Evolutionary conservation across 2,113 vertebrate species (phyloP).

Genomic region (Phycodurus eques): DNA sequence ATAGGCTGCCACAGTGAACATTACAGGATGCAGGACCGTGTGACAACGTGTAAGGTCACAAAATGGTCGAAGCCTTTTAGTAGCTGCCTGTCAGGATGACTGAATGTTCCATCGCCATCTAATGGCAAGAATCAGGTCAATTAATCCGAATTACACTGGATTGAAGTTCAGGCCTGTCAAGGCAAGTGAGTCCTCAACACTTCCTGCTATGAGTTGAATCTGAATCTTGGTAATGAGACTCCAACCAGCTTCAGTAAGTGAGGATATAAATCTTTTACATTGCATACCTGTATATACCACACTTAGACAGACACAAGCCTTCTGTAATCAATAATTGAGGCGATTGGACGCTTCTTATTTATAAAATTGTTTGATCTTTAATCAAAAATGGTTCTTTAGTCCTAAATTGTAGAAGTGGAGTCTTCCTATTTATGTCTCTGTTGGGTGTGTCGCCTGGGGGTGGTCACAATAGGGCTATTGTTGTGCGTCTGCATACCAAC

Average conservation of each 20-base stretch:
- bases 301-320: too few relatives aligned
- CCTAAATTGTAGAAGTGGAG: not conserved
- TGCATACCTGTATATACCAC: too few relatives aligned
- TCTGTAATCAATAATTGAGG: too few relatives aligned
- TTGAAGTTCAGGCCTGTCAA: not conserved
- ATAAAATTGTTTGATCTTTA: not conserved
- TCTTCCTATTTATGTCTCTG: not conserved
- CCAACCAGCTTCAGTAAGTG: too few relatives aligned
- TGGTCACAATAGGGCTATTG: not conserved
- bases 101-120: conserved; percentile 30
- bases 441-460: not conserved
- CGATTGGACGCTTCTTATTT: too few relatives aligned
- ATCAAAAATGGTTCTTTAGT: not conserved
- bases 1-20: not conserved
- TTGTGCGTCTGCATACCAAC: not conserved
- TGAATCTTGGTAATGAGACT: too few relatives aligned
- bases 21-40: not conserved
- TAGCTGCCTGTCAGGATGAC: not conserved
- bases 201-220: too few relatives aligned
- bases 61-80: conserved; percentile 16
- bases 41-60: not conserved
- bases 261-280: too few relatives aligned
- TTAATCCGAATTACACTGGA: not conserved
- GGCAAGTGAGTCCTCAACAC: not conserved
- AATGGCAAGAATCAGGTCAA: conserved; percentile 4